Evolutionary conservation across 1,140 invertebrate genomes (phyloP).

Genomic region (Drosophila athabasca): DNA sequence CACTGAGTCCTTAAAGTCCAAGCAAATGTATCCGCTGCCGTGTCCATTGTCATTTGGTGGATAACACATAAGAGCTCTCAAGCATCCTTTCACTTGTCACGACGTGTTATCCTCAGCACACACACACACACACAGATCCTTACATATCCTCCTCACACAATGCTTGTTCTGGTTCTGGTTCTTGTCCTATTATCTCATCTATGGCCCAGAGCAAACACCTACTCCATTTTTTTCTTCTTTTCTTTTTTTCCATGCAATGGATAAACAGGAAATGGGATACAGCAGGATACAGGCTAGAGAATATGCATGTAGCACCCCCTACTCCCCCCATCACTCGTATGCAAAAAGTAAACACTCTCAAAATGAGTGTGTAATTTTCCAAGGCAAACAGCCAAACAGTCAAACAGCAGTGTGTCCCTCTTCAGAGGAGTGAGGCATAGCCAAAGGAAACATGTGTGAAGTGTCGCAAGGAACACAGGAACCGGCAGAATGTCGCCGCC

Average conservation of each 20-base stretch:
- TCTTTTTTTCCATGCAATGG: conserved; percentile 26
- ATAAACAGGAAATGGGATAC: conserved; percentile 74
- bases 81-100: conserved; percentile 77
- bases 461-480: conserved; percentile 52
- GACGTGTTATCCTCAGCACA: conserved; percentile 44
- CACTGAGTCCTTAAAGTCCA: conserved; percentile 21
- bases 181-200: conserved; percentile 9
- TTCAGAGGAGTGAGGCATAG: conserved; percentile 22
- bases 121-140: not conserved
- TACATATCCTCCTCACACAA: conserved; percentile 43
- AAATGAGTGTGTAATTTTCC: conserved; percentile 77
- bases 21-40: not conserved
- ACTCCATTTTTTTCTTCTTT: conserved; percentile 52
- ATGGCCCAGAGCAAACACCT: conserved; percentile 68
- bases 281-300: conserved; percentile 55
- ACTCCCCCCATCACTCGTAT: conserved; percentile 43
- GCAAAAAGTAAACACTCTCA: conserved; percentile 74
- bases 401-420: not conserved
- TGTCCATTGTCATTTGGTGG: conserved; percentile 23
- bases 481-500: conserved; percentile 35
- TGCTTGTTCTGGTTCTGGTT: conserved; percentile 13
- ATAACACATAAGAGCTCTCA: conserved; percentile 16
- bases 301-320: conserved; percentile 27
- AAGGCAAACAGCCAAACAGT: conserved; percentile 59
- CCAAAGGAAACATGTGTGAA: conserved; percentile 50